Conservation (phyloP, 2,797 vertebrate species). For the Pachyuromys duprasi region DNA sequence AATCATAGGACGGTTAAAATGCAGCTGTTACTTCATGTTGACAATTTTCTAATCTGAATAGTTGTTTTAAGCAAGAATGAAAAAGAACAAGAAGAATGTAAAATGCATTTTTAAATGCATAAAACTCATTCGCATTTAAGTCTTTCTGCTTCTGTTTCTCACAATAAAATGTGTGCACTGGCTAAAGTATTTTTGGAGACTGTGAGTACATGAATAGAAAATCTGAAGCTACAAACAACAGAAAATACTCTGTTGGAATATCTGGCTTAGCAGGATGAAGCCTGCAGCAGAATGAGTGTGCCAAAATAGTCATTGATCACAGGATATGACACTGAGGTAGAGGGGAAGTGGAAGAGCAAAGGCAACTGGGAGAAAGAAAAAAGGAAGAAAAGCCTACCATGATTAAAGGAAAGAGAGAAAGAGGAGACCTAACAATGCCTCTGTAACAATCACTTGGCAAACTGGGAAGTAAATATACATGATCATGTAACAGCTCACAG, state of each 20-base stretch:
- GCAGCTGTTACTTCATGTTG: slow-evolving; percentile 67
- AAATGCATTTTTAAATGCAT: neutral
- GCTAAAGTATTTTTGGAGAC: slow-evolving; percentile 42
- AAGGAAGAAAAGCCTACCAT: neutral
- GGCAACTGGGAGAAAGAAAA: neutral
- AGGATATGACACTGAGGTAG: neutral
- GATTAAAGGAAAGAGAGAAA: slow-evolving; percentile 20
- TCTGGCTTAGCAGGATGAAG: slow-evolving; percentile 22
- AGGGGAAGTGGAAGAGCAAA: neutral
- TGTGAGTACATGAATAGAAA: slow-evolving; percentile 40
- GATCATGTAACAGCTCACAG: neutral
- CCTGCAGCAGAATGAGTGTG: neutral
- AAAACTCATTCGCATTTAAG: no score
- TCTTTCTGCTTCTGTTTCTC: no score
- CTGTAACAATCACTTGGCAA: slow-evolving; percentile 38
- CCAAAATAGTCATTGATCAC: slow-evolving; percentile 18
- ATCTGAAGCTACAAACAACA: slow-evolving; percentile 48
- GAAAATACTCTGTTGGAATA: slow-evolving; percentile 46
- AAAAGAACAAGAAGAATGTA: slow-evolving; percentile 49
- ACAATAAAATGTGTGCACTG: neutral
- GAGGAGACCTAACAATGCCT: slow-evolving; percentile 27
- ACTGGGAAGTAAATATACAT: slow-evolving; percentile 12
- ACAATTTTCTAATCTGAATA: slow-evolving; percentile 69
- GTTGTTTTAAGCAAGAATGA: slow-evolving; percentile 38
- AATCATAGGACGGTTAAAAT: slow-evolving; percentile 55